These are phyloP conservation scores for Lypha dubia DNA, from an alignment of 2,888 invertebrate species.

Conservation along the genomic window DNA sequence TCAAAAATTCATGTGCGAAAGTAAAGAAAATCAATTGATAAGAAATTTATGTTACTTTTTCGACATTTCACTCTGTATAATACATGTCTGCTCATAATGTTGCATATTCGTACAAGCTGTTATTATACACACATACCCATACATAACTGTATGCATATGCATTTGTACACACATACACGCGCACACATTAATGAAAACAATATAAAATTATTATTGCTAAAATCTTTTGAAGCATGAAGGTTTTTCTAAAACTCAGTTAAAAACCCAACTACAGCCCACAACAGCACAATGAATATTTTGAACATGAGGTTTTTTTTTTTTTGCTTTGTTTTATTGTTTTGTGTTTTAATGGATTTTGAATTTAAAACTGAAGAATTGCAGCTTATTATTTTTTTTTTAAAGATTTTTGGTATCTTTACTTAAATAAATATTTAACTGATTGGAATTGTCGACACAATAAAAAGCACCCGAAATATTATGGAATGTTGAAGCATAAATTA, in stretches of 20 bases:
- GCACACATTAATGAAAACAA: not conserved
- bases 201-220: constrained; percentile 59
- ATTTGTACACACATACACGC: not conserved
- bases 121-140: not conserved
- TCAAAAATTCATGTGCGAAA: too few species aligned
- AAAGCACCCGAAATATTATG: constrained; percentile 1
- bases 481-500: constrained; percentile 4
- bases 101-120: not conserved
- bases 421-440: constrained; percentile 23
- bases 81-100: not conserved
- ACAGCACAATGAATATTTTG: constrained; percentile 12
- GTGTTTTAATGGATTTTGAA: constrained; percentile 4
- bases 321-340: not conserved
- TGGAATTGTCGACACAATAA: constrained; percentile 44
- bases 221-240: constrained; percentile 73
- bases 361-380: constrained; percentile 13
- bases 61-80: not conserved
- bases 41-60: not conserved
- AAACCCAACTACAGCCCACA: constrained; percentile 12
- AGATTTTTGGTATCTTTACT: constrained; percentile 9
- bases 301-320: constrained; percentile 6
- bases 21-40: too few species aligned
- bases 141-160: not conserved
- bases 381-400: constrained; percentile 25
- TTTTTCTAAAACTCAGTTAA: constrained; percentile 50